Percentiles rank a stretch among this genome's conserved stretches.
These are phyloP conservation scores for Baronia brevicornis DNA, from an alignment of 2,888 invertebrate species.

Conservation along the genomic window DNA sequence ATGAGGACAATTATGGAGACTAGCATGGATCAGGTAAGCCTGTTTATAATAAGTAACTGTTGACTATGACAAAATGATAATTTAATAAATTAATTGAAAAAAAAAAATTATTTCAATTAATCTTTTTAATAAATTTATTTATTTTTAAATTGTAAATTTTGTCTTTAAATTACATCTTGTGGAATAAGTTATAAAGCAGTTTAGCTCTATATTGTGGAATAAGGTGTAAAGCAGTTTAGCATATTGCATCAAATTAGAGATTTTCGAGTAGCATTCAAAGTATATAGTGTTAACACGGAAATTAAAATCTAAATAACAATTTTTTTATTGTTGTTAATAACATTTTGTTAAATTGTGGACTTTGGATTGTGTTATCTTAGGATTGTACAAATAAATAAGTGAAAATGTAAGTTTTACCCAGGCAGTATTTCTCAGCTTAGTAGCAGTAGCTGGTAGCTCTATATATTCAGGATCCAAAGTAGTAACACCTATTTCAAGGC, in stretches of 20 bases:
- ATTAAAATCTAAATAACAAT: too few relatives aligned
- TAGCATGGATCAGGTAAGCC: conserved; percentile 47
- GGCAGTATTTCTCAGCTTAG: conserved; percentile 85
- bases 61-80: neutral
- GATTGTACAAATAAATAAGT: conserved; percentile 1
- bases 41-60: neutral
- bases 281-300: too few relatives aligned
- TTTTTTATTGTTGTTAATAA: too few relatives aligned
- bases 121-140: neutral
- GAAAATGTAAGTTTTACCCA: conserved; percentile 75
- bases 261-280: too few relatives aligned
- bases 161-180: too few relatives aligned
- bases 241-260: too few relatives aligned
- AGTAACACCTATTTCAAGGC: conserved; percentile 94
- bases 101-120: neutral
- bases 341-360: neutral
- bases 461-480: conserved; percentile 91
- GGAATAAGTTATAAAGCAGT: too few relatives aligned
- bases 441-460: conserved; percentile 91
- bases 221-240: too few relatives aligned
- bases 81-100: neutral
- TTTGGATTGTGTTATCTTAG: neutral
- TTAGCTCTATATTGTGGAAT: too few relatives aligned
- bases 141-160: too few relatives aligned
- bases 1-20: conserved; percentile 42